Evolutionary conservation across 2,113 vertebrate genomes (phyloP).

Genomic region (Syrrhaptes paradoxus): DNA sequence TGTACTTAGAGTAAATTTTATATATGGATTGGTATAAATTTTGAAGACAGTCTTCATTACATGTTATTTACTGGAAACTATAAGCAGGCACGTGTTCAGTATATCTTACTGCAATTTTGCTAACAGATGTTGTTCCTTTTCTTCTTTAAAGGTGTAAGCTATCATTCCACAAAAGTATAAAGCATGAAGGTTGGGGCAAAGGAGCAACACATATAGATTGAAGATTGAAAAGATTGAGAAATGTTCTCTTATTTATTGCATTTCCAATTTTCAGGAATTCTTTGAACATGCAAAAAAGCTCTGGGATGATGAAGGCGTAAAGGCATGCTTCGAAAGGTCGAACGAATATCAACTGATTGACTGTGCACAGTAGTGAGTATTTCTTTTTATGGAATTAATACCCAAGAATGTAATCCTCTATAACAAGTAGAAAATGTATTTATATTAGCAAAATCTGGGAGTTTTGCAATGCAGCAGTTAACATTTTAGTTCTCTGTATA

Average conservation of each 20-base stretch:
- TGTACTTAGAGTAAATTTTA: background rate
- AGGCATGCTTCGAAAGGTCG: conserved; percentile 96
- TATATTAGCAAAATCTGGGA: background rate
- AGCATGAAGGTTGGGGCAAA: background rate
- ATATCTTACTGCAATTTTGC: background rate
- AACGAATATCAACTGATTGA: conserved; percentile 99
- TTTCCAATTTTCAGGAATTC: conserved; percentile 87
- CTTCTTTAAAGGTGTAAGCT: background rate
- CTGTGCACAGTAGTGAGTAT: conserved; percentile 98
- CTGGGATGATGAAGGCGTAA: conserved; percentile 98
- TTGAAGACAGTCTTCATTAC: background rate
- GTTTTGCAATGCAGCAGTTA: background rate
- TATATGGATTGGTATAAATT: background rate
- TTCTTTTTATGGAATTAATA: background rate
- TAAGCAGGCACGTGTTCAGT: background rate
- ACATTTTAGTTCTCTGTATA: background rate
- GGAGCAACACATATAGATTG: background rate
- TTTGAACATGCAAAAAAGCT: conserved; percentile 98
- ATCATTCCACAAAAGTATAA: background rate
- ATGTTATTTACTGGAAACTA: background rate
- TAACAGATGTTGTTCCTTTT: background rate
- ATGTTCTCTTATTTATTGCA: background rate
- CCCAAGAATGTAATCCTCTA: background rate
- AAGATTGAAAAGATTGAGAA: background rate
- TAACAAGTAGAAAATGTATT: background rate